Conservation (phyloP, 2,888 invertebrate genomes). For the Nasonia oneida region DNA sequence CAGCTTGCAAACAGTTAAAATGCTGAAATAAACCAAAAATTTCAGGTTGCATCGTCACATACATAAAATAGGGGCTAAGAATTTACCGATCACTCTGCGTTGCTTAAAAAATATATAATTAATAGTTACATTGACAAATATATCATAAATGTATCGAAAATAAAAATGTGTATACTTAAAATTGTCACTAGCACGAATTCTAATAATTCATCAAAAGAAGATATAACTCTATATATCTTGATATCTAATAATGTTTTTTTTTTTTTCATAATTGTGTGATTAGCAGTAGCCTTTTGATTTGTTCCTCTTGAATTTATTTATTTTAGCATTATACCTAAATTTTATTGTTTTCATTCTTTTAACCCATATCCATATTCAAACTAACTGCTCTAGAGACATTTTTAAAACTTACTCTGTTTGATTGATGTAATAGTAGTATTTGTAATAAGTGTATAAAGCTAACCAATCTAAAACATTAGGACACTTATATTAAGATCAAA, state of each 20-base stretch:
- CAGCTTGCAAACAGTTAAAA: slow-evolving; percentile 21
- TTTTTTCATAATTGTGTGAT: slow-evolving; percentile 33
- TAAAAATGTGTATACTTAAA: slow-evolving; percentile 32
- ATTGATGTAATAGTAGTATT: too few relatives aligned
- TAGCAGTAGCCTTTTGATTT: slow-evolving; percentile 49
- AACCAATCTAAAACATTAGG: background rate
- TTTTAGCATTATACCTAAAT: slow-evolving; percentile 14
- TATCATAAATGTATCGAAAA: slow-evolving; percentile 3
- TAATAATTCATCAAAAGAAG: slow-evolving; percentile 21
- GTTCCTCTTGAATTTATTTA: slow-evolving; percentile 36
- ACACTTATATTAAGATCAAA: background rate
- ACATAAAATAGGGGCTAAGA: slow-evolving; percentile 34
- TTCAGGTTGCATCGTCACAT: background rate
- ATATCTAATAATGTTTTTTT: background rate
- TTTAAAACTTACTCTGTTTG: background rate
- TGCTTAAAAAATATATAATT: background rate
- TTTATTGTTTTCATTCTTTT: slow-evolving; percentile 30
- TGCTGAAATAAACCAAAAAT: background rate
- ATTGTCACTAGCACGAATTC: slow-evolving; percentile 57
- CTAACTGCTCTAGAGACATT: slow-evolving; percentile 12
- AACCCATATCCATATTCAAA: slow-evolving; percentile 38
- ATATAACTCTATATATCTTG: slow-evolving; percentile 19
- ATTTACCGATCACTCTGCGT: slow-evolving; percentile 60
- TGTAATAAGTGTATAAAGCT: too few relatives aligned
- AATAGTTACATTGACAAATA: too few relatives aligned